These are phyloP conservation scores for Chrysina gloriosa DNA, from an alignment of 2,888 invertebrate genomes.

Conservation along the genomic window DNA sequence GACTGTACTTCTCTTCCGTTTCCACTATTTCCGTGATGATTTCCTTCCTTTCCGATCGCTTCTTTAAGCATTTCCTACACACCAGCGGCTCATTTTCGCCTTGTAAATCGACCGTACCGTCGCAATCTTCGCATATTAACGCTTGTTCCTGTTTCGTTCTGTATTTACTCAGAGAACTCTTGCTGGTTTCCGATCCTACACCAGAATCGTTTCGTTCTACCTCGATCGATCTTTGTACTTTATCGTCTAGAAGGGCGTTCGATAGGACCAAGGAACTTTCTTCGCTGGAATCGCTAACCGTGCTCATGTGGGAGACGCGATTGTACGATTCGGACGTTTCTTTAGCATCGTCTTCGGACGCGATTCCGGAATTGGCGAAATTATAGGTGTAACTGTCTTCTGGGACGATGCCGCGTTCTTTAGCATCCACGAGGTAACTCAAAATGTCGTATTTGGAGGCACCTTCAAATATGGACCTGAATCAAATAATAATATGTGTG, in stretches of 20 bases:
- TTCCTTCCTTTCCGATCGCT: slow-evolving; percentile 90
- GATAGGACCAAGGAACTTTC: slow-evolving; percentile 79
- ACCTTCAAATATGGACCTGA: slow-evolving; percentile 78
- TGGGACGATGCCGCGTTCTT: slow-evolving; percentile 78
- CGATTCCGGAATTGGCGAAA: slow-evolving; percentile 68
- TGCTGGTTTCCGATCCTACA: slow-evolving; percentile 92
- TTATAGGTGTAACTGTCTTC: slow-evolving; percentile 78
- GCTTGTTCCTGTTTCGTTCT: slow-evolving; percentile 71
- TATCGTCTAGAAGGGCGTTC: slow-evolving; percentile 70
- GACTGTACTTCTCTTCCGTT: slow-evolving; percentile 94
- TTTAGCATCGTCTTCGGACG: slow-evolving; percentile 68
- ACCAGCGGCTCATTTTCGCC: slow-evolving; percentile 82
- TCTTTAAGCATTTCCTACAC: slow-evolving; percentile 89
- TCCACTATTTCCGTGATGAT: slow-evolving; percentile 95
- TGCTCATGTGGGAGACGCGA: slow-evolving; percentile 81
- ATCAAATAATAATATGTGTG: slow-evolving; percentile 44
- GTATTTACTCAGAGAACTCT: slow-evolving; percentile 82
- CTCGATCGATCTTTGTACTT: slow-evolving; percentile 75
- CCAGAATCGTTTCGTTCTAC: slow-evolving; percentile 94
- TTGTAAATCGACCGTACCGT: slow-evolving; percentile 81
- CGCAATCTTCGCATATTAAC: slow-evolving; percentile 84
- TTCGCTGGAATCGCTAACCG: slow-evolving; percentile 88
- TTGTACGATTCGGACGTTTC: slow-evolving; percentile 73
- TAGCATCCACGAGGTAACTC: slow-evolving; percentile 88
- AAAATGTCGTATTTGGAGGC: slow-evolving; percentile 91